phyloP scores from a whole-genome alignment of 2,797 vertebrate genomes.

The Sparidentex hasta region DNA sequence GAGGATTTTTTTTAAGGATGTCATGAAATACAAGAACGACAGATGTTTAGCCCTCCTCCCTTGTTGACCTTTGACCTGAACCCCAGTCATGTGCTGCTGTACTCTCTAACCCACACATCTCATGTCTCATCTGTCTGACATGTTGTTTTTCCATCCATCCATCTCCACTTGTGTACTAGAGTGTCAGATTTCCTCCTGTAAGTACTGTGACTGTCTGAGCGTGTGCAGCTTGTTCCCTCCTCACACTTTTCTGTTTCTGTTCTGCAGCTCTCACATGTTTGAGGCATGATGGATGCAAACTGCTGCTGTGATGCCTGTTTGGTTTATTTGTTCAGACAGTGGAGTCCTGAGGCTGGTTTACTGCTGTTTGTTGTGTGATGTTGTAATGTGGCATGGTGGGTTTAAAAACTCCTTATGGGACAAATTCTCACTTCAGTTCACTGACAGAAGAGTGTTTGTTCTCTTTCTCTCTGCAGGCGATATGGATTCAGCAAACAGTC shows the following conservation, averaged over 20 bases:
- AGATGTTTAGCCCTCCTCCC: no score
- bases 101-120: neutral
- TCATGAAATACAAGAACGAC: no score
- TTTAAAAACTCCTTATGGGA: neutral
- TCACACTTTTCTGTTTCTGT: conserved; percentile 36
- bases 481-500: conserved; percentile 92
- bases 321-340: neutral
- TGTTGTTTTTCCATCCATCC: conserved; percentile 30
- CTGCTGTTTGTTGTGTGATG: conserved; percentile 18
- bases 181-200: conserved; percentile 70
- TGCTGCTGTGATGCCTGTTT: conserved; percentile 15
- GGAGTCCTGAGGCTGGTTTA: neutral
- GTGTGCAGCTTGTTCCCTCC: conserved; percentile 21
- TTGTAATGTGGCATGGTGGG: conserved; percentile 38
- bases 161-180: conserved; percentile 55
- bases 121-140: conserved; percentile 36
- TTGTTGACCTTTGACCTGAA: no score
- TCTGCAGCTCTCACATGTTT: conserved; percentile 25
- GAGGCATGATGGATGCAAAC: conserved; percentile 55
- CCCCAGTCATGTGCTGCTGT: neutral
- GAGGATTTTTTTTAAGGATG: no score
- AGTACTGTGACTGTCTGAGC: conserved; percentile 49
- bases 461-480: conserved; percentile 81
- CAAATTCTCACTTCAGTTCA: neutral
- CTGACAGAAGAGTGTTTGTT: neutral